Base-by-base conservation (phyloP, 2,113 vertebrate genomes). In the Semicossyphus pulcher region DNA sequence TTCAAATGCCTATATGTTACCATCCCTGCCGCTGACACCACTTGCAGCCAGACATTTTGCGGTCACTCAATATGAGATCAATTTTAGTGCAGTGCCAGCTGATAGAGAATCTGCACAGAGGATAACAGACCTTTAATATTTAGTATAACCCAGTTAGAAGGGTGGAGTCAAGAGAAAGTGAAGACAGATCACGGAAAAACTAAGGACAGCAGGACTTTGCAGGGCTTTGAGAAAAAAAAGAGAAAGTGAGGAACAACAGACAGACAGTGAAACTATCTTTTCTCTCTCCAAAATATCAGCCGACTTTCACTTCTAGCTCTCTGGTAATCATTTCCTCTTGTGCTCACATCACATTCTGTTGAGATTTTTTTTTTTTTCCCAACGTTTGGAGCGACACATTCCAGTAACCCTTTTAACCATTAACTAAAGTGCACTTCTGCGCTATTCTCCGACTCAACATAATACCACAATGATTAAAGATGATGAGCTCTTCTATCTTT, bases 371-470 rank as follows among this genome's bases (percentile, higher is more conserved):
- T 71, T 37, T 62, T 32, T 66, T 32, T 21, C 2, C 20, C n/a
- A 39, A 10, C 25, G 48, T 39, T 61, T 68, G 14, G 7, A 72
- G 23, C 7, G 37, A 72, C 37, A 76, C 29, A 42, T 75, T 79
- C 34, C 48, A 66, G 28, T 61, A 63, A 76, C 21, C 31, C 29
- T 62, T 81, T 72, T 41, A 77, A 77, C 49, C 70, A 80, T 78
- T 69, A 75, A 70, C 66, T 61, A 61, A 72, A 85, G 75, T 73
- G 70, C 56, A 78, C 78, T 67, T 60, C 16, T 42, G 71, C 41
- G 65, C 29, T 64, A 77, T 70, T 81, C 66, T 75, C 59, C 28
- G 56, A 36, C 57, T 64, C 47, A 2, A 52, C 47, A 65, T 63
- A 80, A 83, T 49, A 28, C 62, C 42, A 26, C 56, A 63, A 20